These are phyloP conservation scores for Metopolophium dirhodum DNA, from an alignment of 1,140 invertebrate genomes.

Conservation along the genomic window DNA sequence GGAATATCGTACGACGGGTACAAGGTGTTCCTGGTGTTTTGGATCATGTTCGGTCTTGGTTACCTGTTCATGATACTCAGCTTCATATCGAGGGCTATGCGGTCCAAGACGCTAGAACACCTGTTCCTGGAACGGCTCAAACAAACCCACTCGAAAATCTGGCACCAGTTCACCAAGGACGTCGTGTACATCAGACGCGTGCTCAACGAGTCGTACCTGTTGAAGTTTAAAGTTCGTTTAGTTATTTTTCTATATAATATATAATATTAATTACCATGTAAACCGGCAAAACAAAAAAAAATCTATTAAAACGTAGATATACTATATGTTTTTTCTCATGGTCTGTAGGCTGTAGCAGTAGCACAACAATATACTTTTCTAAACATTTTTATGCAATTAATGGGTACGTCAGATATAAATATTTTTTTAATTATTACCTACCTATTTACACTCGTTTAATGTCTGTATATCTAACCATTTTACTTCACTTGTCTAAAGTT, in stretches of 20 bases:
- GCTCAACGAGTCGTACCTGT: conserved; percentile 78
- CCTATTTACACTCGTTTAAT: no score
- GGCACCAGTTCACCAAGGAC: conserved; percentile 78
- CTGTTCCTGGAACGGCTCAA: conserved; percentile 80
- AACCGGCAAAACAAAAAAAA: neutral
- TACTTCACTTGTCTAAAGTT: no score
- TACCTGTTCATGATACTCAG: conserved; percentile 91
- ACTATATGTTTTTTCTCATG: no score
- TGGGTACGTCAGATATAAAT: no score
- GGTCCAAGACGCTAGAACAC: conserved; percentile 76
- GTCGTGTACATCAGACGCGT: conserved; percentile 75
- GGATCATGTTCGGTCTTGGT: conserved; percentile 89
- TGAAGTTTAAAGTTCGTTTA: conserved; percentile 76
- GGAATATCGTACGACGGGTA: conserved; percentile 70
- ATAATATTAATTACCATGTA: neutral
- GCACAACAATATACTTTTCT: no score
- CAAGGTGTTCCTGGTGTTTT: conserved; percentile 77
- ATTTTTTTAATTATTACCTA: no score
- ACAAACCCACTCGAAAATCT: conserved; percentile 78
- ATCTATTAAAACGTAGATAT: neutral
- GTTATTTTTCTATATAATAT: neutral
- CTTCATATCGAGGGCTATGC: conserved; percentile 78
- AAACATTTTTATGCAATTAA: no score
- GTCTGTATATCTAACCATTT: no score
- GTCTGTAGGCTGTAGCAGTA: no score